These are phyloP conservation scores for Grammomys dolichurus DNA, from an alignment of 2,113 vertebrate genomes.

Conservation along the genomic window DNA sequence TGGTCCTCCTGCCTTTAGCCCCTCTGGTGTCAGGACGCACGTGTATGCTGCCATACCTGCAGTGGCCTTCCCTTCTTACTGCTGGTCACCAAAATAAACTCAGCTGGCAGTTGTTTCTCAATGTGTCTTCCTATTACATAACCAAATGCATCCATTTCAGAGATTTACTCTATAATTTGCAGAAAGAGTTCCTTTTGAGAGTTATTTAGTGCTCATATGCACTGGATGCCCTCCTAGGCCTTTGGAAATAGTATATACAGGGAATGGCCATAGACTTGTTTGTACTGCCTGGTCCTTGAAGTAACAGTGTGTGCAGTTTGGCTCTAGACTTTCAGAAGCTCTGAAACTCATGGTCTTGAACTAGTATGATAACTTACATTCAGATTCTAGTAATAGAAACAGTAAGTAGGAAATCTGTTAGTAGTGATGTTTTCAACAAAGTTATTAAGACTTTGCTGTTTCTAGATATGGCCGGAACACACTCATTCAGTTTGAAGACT, in stretches of 20 bases:
- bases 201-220: neutral
- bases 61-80: neutral
- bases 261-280: neutral
- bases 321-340: conserved; percentile 20
- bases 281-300: neutral
- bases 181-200: conserved; percentile 11
- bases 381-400: neutral
- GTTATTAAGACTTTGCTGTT: neutral
- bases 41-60: neutral
- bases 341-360: conserved; percentile 46
- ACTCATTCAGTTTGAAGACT: conserved; percentile 98
- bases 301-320: conserved; percentile 7
- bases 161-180: conserved; percentile 30
- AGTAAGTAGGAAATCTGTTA: conserved; percentile 17
- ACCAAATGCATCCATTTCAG: neutral
- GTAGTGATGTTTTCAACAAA: neutral
- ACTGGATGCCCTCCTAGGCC: neutral
- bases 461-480: conserved; percentile 94
- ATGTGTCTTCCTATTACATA: neutral
- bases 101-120: neutral
- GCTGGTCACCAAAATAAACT: neutral
- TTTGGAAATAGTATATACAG: neutral
- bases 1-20: neutral
- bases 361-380: conserved; percentile 13
- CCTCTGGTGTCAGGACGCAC: no score